A percentile compares a stretch with the other conserved stretches of the same genome.
These are phyloP conservation scores for Drosophila acutilabella DNA, from an alignment of 2,888 invertebrate species.

Conservation along the genomic window DNA sequence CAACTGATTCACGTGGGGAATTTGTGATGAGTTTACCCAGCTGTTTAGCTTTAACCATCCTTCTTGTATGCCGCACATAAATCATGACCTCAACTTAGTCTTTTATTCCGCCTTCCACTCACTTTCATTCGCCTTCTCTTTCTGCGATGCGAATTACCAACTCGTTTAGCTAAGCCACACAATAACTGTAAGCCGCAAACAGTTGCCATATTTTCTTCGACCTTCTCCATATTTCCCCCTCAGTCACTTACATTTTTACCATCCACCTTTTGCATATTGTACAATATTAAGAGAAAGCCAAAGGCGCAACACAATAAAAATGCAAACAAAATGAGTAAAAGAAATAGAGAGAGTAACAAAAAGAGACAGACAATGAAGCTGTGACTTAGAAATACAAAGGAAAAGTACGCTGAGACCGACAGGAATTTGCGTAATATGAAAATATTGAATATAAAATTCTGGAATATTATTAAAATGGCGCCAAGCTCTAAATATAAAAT, in stretches of 20 bases:
- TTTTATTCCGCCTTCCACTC: background rate
- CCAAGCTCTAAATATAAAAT: constrained; percentile 27
- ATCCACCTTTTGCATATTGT: constrained; percentile 60
- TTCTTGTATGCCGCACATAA: constrained; percentile 37
- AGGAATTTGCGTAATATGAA: constrained; percentile 72
- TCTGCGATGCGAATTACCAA: constrained; percentile 62
- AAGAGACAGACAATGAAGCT: background rate
- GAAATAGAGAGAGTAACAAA: background rate
- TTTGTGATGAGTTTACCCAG: constrained; percentile 26
- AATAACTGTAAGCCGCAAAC: constrained; percentile 68
- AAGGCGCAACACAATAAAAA: constrained; percentile 61
- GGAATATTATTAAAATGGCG: constrained; percentile 58
- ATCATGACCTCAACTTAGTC: constrained; percentile 46
- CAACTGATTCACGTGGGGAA: constrained; percentile 6
- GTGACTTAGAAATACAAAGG: background rate
- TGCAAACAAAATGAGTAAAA: constrained; percentile 47
- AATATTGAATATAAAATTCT: constrained; percentile 75
- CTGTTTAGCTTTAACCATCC: constrained; percentile 18
- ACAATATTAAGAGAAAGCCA: constrained; percentile 65
- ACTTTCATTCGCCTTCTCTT: background rate
- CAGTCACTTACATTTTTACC: constrained; percentile 2
- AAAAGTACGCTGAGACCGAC: constrained; percentile 20
- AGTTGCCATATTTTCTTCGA: constrained; percentile 68
- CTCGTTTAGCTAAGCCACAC: constrained; percentile 70
- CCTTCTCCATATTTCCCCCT: constrained; percentile 43